Evolutionary conservation across 1,140 invertebrate genomes (phyloP), one percentile per base, ranked within the genome.

Genomic region (Limonius californicus): DNA sequence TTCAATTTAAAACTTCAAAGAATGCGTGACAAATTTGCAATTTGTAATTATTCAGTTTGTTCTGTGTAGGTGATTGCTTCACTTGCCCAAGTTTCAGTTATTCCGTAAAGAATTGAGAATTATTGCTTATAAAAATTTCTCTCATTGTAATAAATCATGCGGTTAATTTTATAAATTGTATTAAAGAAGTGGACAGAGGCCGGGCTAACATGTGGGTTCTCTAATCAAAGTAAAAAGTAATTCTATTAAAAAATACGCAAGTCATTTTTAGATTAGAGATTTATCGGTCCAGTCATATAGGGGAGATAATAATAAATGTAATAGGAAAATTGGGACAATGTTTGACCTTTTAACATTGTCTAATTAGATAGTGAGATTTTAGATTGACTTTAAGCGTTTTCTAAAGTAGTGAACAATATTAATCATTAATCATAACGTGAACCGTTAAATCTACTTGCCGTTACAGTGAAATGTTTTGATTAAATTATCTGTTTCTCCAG

Each of bases 1-100:
- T 69, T 63, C 68, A 69, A 69, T 69, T 69, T 69, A 67, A 69
- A 67, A 69, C 57, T 70, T 68, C 61, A 60, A 27, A 66, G 68
- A 70, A 70, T 66, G 68, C 68, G 64, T 64, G 59, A 65, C 68
- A 66, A 70, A 70, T 70, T 66, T 57, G 57, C 64, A 64, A 68
- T 68, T 70, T 57, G 68, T 64, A 68, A 70, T 70, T 39, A 39
- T 39, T 39, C n/a, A 39, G 54, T 62, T 69, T 66, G n/a, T 3
- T 27, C n/a, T n/a, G n/a, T n/a, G n/a, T n/a, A n/a, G n/a, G 27
- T 11, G 11, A 32, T 32, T 32, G 27, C 27, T 32, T 4, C 4
- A 32, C 27, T 4, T 32, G 11, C 4, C 27, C 27, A 32, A n/a
- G n/a, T n/a, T n/a, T n/a, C n/a, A n/a, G n/a, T n/a, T n/a, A n/a